phyloP scores from a whole-genome alignment of 2,797 vertebrate species.

The Sandelia bainsii region DNA sequence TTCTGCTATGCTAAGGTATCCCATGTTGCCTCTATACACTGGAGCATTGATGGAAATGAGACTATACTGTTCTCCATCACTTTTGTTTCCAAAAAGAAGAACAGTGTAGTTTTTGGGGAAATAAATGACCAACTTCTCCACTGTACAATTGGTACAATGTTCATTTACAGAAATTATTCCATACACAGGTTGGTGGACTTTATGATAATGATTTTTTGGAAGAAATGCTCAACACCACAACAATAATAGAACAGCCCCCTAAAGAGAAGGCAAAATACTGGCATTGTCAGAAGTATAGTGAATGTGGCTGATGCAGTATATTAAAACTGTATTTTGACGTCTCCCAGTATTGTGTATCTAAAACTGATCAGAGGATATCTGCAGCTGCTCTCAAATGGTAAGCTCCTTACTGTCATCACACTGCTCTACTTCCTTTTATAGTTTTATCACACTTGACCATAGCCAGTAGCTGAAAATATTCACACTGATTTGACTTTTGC shows the following conservation, averaged over 20 bases:
- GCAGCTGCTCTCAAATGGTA: not conserved
- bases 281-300: not conserved
- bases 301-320: not conserved
- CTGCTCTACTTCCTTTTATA: too few species aligned
- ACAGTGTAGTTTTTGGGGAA: slow-evolving; percentile 25
- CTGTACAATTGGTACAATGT: slow-evolving; percentile 13
- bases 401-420: not conserved
- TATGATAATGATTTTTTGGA: slow-evolving; percentile 13
- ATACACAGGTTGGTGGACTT: slow-evolving; percentile 38
- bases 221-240: slow-evolving; percentile 12
- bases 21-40: slow-evolving; percentile 51
- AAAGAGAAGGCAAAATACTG: too few species aligned
- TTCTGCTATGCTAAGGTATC: slow-evolving; percentile 53
- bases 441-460: too few species aligned
- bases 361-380: slow-evolving; percentile 4
- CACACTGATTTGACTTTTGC: too few species aligned
- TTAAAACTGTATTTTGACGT: not conserved
- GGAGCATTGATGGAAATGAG: slow-evolving; percentile 45
- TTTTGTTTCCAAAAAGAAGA: not conserved
- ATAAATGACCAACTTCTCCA: slow-evolving; percentile 15
- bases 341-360: slow-evolving; percentile 3
- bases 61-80: slow-evolving; percentile 5
- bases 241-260: not conserved
- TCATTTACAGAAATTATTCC: slow-evolving; percentile 28
- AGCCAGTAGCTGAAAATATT: too few species aligned